Conservation (phyloP, 1,140 invertebrate genomes). For the Conopomorpha cramerella region DNA sequence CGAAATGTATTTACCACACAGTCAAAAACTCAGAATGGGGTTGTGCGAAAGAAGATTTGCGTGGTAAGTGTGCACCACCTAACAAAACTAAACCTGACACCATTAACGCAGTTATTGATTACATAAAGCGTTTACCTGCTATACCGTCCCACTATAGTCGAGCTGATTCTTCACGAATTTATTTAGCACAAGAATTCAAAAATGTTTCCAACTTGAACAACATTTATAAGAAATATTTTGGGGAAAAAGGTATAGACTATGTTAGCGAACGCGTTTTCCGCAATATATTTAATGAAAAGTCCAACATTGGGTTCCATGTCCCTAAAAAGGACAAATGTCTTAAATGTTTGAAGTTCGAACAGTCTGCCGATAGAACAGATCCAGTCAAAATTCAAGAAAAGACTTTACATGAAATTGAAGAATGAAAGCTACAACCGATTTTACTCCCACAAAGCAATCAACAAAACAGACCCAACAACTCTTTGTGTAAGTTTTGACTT, state of each 20-base stretch:
- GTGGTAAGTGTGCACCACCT: slow-evolving; percentile 3
- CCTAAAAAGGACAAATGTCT: slow-evolving; percentile 19
- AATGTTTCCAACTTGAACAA: slow-evolving; percentile 10
- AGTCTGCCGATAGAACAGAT: too few relatives aligned
- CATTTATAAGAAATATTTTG: slow-evolving; percentile 7
- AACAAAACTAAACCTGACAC: slow-evolving; percentile 7
- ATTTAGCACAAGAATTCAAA: slow-evolving; percentile 13
- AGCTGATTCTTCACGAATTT: slow-evolving; percentile 7
- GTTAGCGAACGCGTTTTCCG: slow-evolving; percentile 5
- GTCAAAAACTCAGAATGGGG: slow-evolving; percentile 2
- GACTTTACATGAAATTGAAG: slow-evolving; percentile 7
- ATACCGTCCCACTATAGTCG: slow-evolving; percentile 18
- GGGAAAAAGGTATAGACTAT: not conserved
- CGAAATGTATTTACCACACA: slow-evolving; percentile 6
- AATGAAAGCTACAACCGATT: slow-evolving; percentile 8
- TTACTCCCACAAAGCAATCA: slow-evolving; percentile 9
- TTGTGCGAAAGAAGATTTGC: slow-evolving; percentile 4
- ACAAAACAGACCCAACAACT: too few relatives aligned
- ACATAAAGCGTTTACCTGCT: slow-evolving; percentile 11
- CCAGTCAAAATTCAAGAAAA: slow-evolving; percentile 5
- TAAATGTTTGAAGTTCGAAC: slow-evolving; percentile 11
- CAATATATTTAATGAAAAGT: slow-evolving; percentile 9
- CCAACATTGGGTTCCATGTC: too few relatives aligned
- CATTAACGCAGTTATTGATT: slow-evolving; percentile 1
- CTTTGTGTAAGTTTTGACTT: too few relatives aligned